Evolutionary conservation across 92 coral and sea anemone genomes (phyloP).

Genomic region (Epizoanthus stellaris): DNA sequence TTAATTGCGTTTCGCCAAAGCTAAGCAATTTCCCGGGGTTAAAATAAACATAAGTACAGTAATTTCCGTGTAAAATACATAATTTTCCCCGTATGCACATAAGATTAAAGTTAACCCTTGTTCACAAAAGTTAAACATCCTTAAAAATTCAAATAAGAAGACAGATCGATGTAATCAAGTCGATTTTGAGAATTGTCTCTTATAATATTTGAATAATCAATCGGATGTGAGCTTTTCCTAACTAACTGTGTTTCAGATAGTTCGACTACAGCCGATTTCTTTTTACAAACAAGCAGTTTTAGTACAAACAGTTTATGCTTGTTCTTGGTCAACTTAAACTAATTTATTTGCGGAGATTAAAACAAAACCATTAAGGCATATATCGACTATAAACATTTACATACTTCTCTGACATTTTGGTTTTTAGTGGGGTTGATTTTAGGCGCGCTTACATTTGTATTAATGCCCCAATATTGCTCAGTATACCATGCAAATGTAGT

Average conservation of each 20-base stretch:
- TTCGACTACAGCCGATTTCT: neutral
- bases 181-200: slow-evolving; percentile 7
- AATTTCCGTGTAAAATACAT: slow-evolving; percentile 35
- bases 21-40: slow-evolving; percentile 33
- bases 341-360: slow-evolving; percentile 19
- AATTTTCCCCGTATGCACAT: slow-evolving; percentile 4
- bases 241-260: neutral
- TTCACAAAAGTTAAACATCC: slow-evolving; percentile 38
- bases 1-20: slow-evolving; percentile 30
- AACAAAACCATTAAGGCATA: slow-evolving; percentile 12
- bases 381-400: slow-evolving; percentile 4
- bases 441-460: neutral
- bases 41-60: slow-evolving; percentile 17
- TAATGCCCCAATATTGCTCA: neutral
- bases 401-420: slow-evolving; percentile 12
- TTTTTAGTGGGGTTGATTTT: neutral
- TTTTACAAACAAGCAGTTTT: slow-evolving; percentile 5
- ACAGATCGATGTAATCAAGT: slow-evolving; percentile 22
- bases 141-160: slow-evolving; percentile 25
- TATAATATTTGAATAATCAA: slow-evolving; percentile 24
- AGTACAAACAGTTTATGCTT: slow-evolving; percentile 4
- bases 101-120: slow-evolving; percentile 24
- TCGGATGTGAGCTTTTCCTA: slow-evolving; percentile 36
- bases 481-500: neutral
- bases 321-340: neutral